Base-by-base conservation (phyloP, 2,888 invertebrate species). In the Cyclophora punctaria region DNA sequence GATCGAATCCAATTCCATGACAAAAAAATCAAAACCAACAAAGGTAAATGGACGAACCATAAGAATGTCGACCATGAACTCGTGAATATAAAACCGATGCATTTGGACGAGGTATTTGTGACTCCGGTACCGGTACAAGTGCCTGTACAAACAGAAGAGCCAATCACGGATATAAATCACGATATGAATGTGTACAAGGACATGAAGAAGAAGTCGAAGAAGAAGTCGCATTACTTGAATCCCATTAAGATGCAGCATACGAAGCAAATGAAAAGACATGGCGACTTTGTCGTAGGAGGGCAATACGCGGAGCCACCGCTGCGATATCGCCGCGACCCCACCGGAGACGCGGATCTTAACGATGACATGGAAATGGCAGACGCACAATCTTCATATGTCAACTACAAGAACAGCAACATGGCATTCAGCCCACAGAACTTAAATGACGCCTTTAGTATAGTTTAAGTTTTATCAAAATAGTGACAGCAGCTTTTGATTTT, bases 371-470 rank as follows among this genome's bases (percentile, higher is more conserved):
- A 20, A 20, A 20, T 65, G 33, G 75, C 82, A 37, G 76, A 75
- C 0, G 67, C 75, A 1, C 73, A 73, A 5, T 87, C 87, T 0
- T 76, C 83, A 2, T 87, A 87, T 48, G 78, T 80, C 2, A 87
- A 87, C 55, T 86, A 87, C 60, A 86, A 83, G 60, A 71, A 87
- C 55, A 80, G 87, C 50, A 88, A 89, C 52, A 69, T 87, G 71
- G 87, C 87, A 2, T 88, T 86, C 46, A 87, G 83, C 58, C 86
- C 87, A 6, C 88, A 89, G 63, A 88, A 88, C 52, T 60, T 86
- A n/a, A 87, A 88, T 49, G 86, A 87, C 58, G 86, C 78, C 47
- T 89, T 88, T 70, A 83, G 86, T 71, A 79, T 83, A 78, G 67
- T 80, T 41, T 43, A 20, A 20, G 20, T 20, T 20, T 20, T 20